phyloP scores from a whole-genome alignment of 2,888 invertebrate genomes.

The Calliphora vomitoria region DNA sequence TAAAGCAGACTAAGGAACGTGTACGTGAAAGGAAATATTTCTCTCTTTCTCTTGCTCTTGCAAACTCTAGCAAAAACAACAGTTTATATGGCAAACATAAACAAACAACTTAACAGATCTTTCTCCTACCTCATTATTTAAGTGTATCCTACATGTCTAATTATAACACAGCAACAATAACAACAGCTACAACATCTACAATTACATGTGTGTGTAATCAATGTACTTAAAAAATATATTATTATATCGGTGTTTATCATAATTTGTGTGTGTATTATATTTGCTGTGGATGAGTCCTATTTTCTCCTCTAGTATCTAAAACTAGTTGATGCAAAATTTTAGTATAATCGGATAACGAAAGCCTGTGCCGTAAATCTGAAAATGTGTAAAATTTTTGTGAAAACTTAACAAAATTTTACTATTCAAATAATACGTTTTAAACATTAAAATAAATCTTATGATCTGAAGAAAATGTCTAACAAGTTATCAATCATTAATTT shows the following conservation, averaged over 20 bases:
- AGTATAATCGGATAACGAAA: no score
- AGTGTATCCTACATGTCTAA: background rate
- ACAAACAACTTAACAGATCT: constrained; percentile 1
- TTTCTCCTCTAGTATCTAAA: no score
- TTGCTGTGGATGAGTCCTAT: no score
- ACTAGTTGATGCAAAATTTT: no score
- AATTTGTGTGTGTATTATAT: constrained; percentile 15
- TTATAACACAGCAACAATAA: constrained; percentile 1
- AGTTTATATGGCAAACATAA: constrained; percentile 7
- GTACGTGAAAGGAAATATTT: background rate
- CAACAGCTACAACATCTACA: constrained; percentile 20
- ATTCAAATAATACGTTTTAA: no score
- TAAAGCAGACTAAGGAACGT: no score
- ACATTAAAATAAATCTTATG: no score
- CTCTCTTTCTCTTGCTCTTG: background rate
- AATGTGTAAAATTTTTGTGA: no score
- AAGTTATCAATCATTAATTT: no score
- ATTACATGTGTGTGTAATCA: constrained; percentile 3
- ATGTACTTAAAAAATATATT: background rate
- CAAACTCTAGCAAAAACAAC: background rate
- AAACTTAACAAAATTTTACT: no score
- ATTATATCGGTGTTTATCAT: background rate
- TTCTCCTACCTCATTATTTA: background rate
- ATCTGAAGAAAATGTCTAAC: no score
- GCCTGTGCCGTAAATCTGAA: no score